A percentile compares a stretch with the other conserved stretches of the same genome.
phyloP scores from a whole-genome alignment of 2,888 invertebrate species.

The Polymixis flavicincta region DNA sequence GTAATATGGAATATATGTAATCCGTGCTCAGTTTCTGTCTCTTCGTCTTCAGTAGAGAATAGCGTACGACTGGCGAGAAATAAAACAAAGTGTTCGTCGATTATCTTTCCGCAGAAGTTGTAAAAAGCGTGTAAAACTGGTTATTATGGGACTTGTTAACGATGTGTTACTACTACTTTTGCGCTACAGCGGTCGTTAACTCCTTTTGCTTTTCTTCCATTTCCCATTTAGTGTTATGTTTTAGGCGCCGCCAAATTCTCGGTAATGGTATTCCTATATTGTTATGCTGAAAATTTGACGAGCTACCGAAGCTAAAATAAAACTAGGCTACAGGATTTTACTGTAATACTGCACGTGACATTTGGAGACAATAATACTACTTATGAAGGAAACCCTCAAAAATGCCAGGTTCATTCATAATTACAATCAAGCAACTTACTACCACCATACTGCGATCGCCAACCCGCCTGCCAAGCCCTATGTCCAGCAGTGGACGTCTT shows the following conservation, averaged over 20 bases:
- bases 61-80: constrained; percentile 8
- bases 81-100: constrained; percentile 31
- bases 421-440: neutral
- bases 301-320: neutral
- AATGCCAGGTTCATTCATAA: neutral
- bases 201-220: constrained; percentile 22
- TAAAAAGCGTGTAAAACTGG: constrained; percentile 47
- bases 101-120: constrained; percentile 45
- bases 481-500: too few species aligned
- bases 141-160: constrained; percentile 36
- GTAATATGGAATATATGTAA: neutral
- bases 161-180: constrained; percentile 30
- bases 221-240: constrained; percentile 34
- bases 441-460: too few species aligned
- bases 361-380: neutral
- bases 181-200: constrained; percentile 35
- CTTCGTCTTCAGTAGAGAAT: neutral
- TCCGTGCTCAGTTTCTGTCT: neutral
- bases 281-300: neutral
- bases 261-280: neutral
- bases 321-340: neutral
- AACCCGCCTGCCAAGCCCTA: too few species aligned
- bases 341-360: neutral
- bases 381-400: neutral
- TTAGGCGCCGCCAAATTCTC: constrained; percentile 26